phyloP scores from a whole-genome alignment of 1,140 invertebrate genomes.

The Leguminivora glycinivorella region DNA sequence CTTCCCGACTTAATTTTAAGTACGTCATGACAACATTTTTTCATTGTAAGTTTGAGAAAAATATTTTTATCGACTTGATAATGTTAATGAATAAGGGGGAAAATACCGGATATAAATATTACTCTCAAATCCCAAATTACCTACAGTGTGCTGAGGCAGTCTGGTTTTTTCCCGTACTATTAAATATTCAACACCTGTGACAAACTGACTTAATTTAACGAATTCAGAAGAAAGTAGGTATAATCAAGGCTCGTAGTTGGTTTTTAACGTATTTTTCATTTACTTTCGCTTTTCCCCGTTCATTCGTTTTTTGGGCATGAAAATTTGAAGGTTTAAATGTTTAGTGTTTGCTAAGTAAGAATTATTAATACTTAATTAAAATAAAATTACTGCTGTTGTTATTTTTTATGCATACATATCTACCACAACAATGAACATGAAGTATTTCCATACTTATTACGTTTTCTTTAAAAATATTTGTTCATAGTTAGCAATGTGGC shows the following conservation, averaged over 20 bases:
- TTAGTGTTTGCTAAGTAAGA: constrained; percentile 20
- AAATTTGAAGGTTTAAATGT: constrained; percentile 18
- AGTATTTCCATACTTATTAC: too few relatives aligned
- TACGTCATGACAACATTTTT: too few relatives aligned
- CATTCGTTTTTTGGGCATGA: constrained; percentile 20
- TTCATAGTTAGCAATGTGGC: too few relatives aligned
- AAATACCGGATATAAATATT: too few relatives aligned
- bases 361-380: constrained; percentile 3
- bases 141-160: neutral
- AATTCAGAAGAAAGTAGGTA: constrained; percentile 35
- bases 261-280: constrained; percentile 46
- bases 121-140: too few relatives aligned
- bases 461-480: too few relatives aligned
- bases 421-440: too few relatives aligned
- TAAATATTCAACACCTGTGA: constrained; percentile 49
- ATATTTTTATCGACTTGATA: too few relatives aligned
- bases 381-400: neutral
- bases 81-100: too few relatives aligned
- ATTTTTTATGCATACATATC: neutral
- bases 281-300: constrained; percentile 31
- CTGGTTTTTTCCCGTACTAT: constrained; percentile 36
- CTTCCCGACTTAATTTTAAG: too few relatives aligned
- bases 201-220: constrained; percentile 40
- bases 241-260: constrained; percentile 40
- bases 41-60: too few relatives aligned